phyloP scores from a whole-genome alignment of 2,888 invertebrate species.

The Meteorus cinctellus region DNA sequence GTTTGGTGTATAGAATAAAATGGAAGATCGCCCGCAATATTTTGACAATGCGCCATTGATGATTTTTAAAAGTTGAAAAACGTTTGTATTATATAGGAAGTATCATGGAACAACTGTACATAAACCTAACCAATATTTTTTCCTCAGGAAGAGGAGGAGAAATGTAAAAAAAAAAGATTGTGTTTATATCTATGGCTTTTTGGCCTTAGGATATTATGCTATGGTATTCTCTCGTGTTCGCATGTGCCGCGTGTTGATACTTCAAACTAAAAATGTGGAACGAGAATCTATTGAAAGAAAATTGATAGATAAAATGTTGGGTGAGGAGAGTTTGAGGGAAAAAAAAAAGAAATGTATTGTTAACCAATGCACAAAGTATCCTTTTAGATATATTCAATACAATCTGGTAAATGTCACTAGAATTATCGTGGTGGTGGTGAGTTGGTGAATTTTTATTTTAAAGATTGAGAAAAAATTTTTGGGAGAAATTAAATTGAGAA shows the following conservation, averaged over 20 bases:
- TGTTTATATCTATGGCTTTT: background rate
- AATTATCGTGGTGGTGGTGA: too few species aligned
- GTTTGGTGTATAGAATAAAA: background rate
- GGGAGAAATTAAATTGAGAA: too few species aligned
- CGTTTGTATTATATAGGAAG: background rate
- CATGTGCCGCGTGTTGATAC: slow-evolving; percentile 43
- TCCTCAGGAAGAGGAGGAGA: background rate
- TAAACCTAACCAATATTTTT: too few species aligned
- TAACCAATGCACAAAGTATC: slow-evolving; percentile 69
- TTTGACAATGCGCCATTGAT: slow-evolving; percentile 71
- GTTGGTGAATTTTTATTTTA: too few species aligned
- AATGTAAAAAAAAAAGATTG: background rate
- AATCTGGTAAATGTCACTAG: slow-evolving; percentile 68
- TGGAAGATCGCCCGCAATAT: slow-evolving; percentile 71
- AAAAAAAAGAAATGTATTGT: slow-evolving; percentile 57
- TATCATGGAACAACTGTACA: background rate
- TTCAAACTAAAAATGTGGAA: slow-evolving; percentile 35
- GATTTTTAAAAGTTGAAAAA: slow-evolving; percentile 32
- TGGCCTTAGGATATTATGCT: slow-evolving; percentile 1
- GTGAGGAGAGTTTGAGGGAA: slow-evolving; percentile 35
- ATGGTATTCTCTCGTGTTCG: slow-evolving; percentile 35
- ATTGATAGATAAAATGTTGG: background rate
- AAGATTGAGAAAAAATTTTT: too few species aligned
- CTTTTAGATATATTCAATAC: slow-evolving; percentile 57
- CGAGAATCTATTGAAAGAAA: background rate